Percentiles rank a stretch among this genome's conserved stretches.
phyloP scores from a whole-genome alignment of 2,888 invertebrate species.

The Drosophila mimica region DNA sequence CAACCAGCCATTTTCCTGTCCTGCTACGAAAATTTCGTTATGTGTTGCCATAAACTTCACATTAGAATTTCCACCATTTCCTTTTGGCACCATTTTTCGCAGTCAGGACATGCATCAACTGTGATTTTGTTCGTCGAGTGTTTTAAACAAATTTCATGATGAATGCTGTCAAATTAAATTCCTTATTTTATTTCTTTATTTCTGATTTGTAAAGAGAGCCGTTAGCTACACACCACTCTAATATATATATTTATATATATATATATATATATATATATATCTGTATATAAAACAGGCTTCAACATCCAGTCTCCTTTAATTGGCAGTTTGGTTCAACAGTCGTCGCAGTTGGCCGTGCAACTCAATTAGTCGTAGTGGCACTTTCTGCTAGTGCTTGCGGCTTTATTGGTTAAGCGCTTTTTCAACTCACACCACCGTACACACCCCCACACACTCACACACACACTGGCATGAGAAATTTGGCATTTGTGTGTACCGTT shows the following conservation, averaged over 20 bases:
- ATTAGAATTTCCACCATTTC: constrained; percentile 67
- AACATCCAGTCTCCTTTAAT: constrained; percentile 34
- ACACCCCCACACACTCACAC: neutral
- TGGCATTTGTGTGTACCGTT: constrained; percentile 53
- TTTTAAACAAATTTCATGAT: constrained; percentile 34
- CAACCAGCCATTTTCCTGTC: constrained; percentile 54
- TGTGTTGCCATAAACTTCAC: constrained; percentile 75
- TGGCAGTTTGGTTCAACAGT: constrained; percentile 34
- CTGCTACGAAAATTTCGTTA: constrained; percentile 54
- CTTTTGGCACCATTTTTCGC: constrained; percentile 26
- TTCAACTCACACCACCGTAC: constrained; percentile 2
- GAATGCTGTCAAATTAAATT: constrained; percentile 15
- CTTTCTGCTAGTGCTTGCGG: constrained; percentile 43
- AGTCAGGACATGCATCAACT: constrained; percentile 39
- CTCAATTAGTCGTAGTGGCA: constrained; percentile 57
- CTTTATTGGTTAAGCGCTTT: constrained; percentile 41
- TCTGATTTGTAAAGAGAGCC: neutral
- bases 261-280: neutral
- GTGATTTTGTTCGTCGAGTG: neutral
- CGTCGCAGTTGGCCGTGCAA: constrained; percentile 20
- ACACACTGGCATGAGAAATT: constrained; percentile 36
- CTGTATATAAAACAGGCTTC: neutral
- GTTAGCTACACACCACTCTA: neutral
- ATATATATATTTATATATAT: neutral
- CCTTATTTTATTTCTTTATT: neutral